Evolutionary conservation across 2,888 invertebrate genomes (phyloP).

Genomic region (Lycaena phlaeas): DNA sequence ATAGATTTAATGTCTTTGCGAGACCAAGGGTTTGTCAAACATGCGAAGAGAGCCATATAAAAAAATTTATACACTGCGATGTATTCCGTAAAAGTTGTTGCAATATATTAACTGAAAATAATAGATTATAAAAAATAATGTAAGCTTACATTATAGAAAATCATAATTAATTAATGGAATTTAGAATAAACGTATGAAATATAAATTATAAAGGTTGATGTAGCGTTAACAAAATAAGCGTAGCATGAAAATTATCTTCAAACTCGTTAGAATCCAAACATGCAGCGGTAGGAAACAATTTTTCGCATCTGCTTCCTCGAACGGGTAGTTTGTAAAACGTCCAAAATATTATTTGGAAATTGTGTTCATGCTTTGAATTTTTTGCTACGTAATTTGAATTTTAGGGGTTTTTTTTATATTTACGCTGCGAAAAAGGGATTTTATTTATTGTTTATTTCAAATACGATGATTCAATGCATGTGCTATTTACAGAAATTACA

Average conservation of each 20-base stretch:
- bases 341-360: constrained; percentile 7
- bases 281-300: constrained; percentile 6
- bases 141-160: too few relatives aligned
- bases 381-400: neutral
- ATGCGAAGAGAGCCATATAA: too few relatives aligned
- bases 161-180: too few relatives aligned
- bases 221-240: neutral
- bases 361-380: constrained; percentile 8
- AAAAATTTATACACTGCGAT: too few relatives aligned
- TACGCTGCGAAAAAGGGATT: neutral
- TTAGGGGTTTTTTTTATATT: neutral
- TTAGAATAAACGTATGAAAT: neutral
- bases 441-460: neutral
- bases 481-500: too few relatives aligned
- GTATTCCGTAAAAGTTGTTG: too few relatives aligned
- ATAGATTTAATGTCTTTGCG: too few relatives aligned
- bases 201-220: neutral
- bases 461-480: too few relatives aligned
- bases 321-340: constrained; percentile 7
- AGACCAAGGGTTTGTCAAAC: too few relatives aligned
- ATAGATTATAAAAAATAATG: too few relatives aligned
- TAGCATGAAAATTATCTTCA: neutral
- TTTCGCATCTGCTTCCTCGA: constrained; percentile 9
- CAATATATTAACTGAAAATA: too few relatives aligned
- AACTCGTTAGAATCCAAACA: constrained; percentile 6